Evolutionary conservation across 35 echinoderm and acorn worm genomes (phyloP).

Genomic region (Hemicentrotus pulcherrimus): DNA sequence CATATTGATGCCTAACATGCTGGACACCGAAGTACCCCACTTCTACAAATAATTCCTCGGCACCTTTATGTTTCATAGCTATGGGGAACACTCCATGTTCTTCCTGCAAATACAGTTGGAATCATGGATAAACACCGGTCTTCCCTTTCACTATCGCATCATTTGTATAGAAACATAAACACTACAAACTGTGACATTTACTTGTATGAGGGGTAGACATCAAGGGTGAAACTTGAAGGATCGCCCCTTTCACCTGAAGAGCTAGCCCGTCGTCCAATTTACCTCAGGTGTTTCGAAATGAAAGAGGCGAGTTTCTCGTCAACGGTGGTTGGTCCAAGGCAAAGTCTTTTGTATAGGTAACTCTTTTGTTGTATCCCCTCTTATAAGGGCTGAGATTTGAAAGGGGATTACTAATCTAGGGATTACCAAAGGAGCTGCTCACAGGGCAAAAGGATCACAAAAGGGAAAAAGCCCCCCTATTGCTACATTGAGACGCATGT

Average conservation of each 20-base stretch:
- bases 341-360: background rate
- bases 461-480: background rate
- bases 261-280: background rate
- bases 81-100: no score
- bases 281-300: background rate
- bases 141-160: no score
- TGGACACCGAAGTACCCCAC: no score
- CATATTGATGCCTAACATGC: no score
- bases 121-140: no score
- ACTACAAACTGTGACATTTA: slow-evolving; percentile 3
- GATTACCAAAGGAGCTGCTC: background rate
- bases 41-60: no score
- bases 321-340: background rate
- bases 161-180: background rate
- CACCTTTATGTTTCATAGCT: no score
- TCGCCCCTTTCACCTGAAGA: background rate
- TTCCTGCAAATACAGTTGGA: no score
- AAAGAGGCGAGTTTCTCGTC: background rate
- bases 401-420: background rate
- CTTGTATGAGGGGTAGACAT: background rate
- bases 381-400: background rate
- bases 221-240: background rate
- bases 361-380: background rate
- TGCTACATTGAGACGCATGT: background rate
- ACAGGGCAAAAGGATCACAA: background rate